phyloP scores from a whole-genome alignment of 2,888 invertebrate species.

The Yponomeuta evonymella region DNA sequence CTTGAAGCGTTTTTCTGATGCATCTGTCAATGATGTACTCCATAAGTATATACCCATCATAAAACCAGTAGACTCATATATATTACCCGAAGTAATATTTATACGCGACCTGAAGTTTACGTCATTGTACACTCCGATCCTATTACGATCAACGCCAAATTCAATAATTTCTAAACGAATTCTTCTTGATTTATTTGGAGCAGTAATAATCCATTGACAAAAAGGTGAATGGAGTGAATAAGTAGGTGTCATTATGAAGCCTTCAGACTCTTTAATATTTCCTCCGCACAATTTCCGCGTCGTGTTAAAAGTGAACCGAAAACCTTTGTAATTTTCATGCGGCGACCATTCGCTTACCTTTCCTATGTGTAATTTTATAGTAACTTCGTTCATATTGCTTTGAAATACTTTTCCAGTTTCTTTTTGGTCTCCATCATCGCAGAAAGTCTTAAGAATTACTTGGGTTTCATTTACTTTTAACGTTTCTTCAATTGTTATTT shows the following conservation, averaged over 20 bases:
- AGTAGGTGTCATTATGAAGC: conserved; percentile 81
- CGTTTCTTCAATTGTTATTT: conserved; percentile 51
- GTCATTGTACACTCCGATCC: conserved; percentile 74
- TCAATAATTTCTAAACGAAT: conserved; percentile 72
- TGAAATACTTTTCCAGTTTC: conserved; percentile 10
- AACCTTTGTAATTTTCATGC: conserved; percentile 62
- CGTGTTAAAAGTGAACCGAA: conserved; percentile 78
- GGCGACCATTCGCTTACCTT: conserved; percentile 46
- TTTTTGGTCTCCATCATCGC: conserved; percentile 32
- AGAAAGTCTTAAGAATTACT: conserved; percentile 41
- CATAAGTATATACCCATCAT: conserved; percentile 78
- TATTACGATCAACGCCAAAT: conserved; percentile 39
- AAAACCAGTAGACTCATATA: conserved; percentile 79
- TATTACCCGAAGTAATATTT: conserved; percentile 33
- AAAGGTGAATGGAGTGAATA: conserved; percentile 76
- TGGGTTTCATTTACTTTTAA: conserved; percentile 41
- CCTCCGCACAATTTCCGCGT: conserved; percentile 81
- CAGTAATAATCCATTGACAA: conserved; percentile 53
- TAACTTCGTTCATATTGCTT: conserved; percentile 50
- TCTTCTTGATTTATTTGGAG: conserved; percentile 52
- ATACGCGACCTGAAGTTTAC: conserved; percentile 54
- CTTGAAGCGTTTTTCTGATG: conserved; percentile 80
- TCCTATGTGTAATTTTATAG: conserved; percentile 47
- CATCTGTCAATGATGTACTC: conserved; percentile 44
- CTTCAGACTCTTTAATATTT: conserved; percentile 75